Evolutionary conservation across 2,113 vertebrate genomes (phyloP).

Genomic region (Ovis aries): ARS-UI_Ramb_v3.0 NC_056071.1:50809001-50809500

Average conservation of each 20-base stretch:
- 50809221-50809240: not conserved
- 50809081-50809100: not conserved
- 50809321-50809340: not conserved
- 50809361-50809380: not conserved
- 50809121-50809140: not conserved
- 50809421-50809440: not conserved
- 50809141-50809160: not conserved
- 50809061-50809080: not conserved
- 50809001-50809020: not conserved
- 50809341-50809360: not conserved
- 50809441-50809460: not conserved
- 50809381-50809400: not conserved
- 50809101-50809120: not conserved
- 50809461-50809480: not conserved
- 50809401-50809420: not conserved
- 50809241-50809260: not conserved
- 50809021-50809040: not conserved
- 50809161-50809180: not conserved
- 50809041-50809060: not conserved
- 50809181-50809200: not conserved
- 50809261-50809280: not conserved
- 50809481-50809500: not conserved
- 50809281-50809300: not conserved
- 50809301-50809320: not conserved
- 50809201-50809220: not conserved